phyloP scores from a whole-genome alignment of 2,797 vertebrate species.

The Eutrigla gurnardus region DNA sequence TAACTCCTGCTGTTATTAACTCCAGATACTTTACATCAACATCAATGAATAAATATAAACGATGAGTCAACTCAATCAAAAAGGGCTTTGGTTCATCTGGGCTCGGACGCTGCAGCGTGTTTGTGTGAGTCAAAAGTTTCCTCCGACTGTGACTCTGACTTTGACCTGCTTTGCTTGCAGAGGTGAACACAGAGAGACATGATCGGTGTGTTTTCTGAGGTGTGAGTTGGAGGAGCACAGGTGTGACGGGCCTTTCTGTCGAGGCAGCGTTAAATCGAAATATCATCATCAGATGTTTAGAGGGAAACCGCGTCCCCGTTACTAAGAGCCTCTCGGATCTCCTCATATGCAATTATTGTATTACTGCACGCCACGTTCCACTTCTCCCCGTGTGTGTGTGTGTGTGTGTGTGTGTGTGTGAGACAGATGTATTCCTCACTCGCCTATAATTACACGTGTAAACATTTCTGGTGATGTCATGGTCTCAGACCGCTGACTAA shows the following conservation, averaged over 20 bases:
- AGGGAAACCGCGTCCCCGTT: conserved; percentile 50
- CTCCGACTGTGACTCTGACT: conserved; percentile 2
- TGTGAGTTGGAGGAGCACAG: conserved; percentile 40
- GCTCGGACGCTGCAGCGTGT: background rate
- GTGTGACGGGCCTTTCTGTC: conserved; percentile 49
- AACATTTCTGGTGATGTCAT: conserved; percentile 80
- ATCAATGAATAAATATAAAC: too few relatives aligned
- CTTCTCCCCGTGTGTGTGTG: conserved; percentile 32
- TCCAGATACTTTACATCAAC: too few relatives aligned
- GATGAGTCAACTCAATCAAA: too few relatives aligned
- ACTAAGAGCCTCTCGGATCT: conserved; percentile 57
- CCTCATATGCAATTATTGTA: conserved; percentile 71
- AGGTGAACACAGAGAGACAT: background rate
- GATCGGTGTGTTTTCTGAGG: background rate
- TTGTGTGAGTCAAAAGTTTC: background rate
- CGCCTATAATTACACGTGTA: conserved; percentile 81
- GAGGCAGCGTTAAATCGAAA: conserved; percentile 57
- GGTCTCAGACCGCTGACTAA: conserved; percentile 76
- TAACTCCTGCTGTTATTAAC: too few relatives aligned
- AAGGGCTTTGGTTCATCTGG: background rate
- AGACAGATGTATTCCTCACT: conserved; percentile 76
- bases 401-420: conserved; percentile 48
- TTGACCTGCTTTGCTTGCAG: conserved; percentile 3
- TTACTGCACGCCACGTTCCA: conserved; percentile 65
- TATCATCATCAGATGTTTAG: conserved; percentile 59